These are phyloP conservation scores for Hestina assimilis DNA, from an alignment of 1,140 invertebrate genomes.

Conservation along the genomic window DNA sequence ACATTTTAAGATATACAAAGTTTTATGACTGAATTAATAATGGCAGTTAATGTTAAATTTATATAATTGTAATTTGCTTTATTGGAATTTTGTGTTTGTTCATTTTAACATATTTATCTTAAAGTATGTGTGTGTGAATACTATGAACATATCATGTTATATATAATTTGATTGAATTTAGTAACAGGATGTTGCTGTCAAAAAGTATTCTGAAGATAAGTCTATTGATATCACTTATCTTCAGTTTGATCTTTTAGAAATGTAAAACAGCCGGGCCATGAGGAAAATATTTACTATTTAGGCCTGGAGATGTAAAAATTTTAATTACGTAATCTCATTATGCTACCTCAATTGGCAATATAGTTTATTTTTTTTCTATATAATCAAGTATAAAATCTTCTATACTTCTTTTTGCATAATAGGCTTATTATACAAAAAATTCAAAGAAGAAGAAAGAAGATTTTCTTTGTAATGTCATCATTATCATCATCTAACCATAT, in stretches of 20 bases:
- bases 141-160: conserved; percentile 7
- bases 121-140: background rate
- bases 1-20: background rate
- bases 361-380: background rate
- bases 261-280: conserved; percentile 24
- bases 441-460: too few species aligned
- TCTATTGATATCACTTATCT: conserved; percentile 19
- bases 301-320: too few species aligned
- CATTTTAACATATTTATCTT: background rate
- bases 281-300: too few species aligned
- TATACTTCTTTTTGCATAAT: too few species aligned
- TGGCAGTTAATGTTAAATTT: conserved; percentile 9
- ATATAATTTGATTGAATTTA: background rate
- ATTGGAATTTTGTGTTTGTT: background rate
- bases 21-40: background rate
- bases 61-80: background rate
- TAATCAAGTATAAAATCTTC: too few species aligned
- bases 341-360: conserved; percentile 16
- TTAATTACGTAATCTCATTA: conserved; percentile 25
- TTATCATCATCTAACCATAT: too few species aligned
- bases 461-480: too few species aligned
- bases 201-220: conserved; percentile 15
- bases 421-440: too few species aligned
- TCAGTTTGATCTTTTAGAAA: conserved; percentile 23
- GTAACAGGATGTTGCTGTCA: conserved; percentile 9